A percentile compares a stretch with the other conserved stretches of the same genome.
phyloP scores from a whole-genome alignment of 2,888 invertebrate genomes.

The Cosmia pyralina region DNA sequence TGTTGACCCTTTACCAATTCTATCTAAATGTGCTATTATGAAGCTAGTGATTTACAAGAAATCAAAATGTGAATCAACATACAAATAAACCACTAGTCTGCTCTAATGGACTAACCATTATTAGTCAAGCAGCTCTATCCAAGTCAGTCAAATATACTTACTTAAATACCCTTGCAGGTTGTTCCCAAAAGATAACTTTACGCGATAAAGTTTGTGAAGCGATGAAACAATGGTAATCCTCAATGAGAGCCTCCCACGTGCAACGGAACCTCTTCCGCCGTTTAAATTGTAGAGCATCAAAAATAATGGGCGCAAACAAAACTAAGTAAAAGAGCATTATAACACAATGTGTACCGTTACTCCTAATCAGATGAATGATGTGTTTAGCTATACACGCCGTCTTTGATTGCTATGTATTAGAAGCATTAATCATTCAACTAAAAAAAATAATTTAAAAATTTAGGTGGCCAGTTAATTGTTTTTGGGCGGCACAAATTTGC shows the following conservation, averaged over 20 bases:
- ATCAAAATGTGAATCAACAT: slow-evolving; percentile 43
- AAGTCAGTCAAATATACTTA: slow-evolving; percentile 29
- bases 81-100: slow-evolving; percentile 24
- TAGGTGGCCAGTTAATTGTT: slow-evolving; percentile 71
- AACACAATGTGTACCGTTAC: slow-evolving; percentile 76
- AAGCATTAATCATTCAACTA: slow-evolving; percentile 74
- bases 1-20: slow-evolving; percentile 71
- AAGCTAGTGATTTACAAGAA: slow-evolving; percentile 45
- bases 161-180: slow-evolving; percentile 51
- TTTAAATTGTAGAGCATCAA: slow-evolving; percentile 80
- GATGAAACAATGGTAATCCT: slow-evolving; percentile 77
- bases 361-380: slow-evolving; percentile 73
- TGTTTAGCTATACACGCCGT: slow-evolving; percentile 69
- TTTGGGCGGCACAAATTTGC: slow-evolving; percentile 68
- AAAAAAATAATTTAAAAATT: slow-evolving; percentile 59
- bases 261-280: slow-evolving; percentile 85
- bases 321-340: slow-evolving; percentile 77
- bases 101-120: slow-evolving; percentile 24
- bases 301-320: slow-evolving; percentile 80
- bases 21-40: slow-evolving; percentile 41
- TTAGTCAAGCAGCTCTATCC: slow-evolving; percentile 8
- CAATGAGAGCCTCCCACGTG: slow-evolving; percentile 79
- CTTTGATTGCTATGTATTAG: slow-evolving; percentile 74
- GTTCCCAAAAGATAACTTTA: slow-evolving; percentile 68
- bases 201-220: slow-evolving; percentile 74